Percentiles rank a stretch among this genome's conserved stretches.
These are phyloP conservation scores for Invenusta paracnida DNA, from an alignment of 2,888 invertebrate species.

Conservation along the genomic window DNA sequence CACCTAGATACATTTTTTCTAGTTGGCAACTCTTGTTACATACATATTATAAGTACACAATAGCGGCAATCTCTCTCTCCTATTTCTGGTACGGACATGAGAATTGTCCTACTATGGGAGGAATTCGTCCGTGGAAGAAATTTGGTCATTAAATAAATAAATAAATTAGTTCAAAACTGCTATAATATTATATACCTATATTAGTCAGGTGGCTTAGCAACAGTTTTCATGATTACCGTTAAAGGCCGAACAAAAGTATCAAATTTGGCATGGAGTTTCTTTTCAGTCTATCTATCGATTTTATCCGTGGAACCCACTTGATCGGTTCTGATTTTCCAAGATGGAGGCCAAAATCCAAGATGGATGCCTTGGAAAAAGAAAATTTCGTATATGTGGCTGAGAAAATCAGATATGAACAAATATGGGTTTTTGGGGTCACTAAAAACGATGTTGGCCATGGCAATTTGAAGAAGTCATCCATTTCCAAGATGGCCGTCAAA, in stretches of 20 bases:
- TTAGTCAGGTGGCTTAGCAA: not conserved
- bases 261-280: not conserved
- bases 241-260: not conserved
- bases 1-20: too few species aligned
- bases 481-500: not conserved
- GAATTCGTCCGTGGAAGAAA: too few species aligned
- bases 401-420: not conserved
- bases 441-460: not conserved
- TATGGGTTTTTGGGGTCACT: not conserved
- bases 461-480: not conserved
- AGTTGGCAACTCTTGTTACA: too few species aligned
- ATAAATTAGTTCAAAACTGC: too few species aligned
- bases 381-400: not conserved
- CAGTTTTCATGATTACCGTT: not conserved
- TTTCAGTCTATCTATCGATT: not conserved
- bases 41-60: too few species aligned
- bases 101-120: too few species aligned
- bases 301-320: not conserved
- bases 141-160: too few species aligned
- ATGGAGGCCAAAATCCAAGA: not conserved
- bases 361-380: not conserved
- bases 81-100: too few species aligned
- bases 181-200: too few species aligned
- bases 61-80: too few species aligned
- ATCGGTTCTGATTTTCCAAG: not conserved